phyloP scores from a whole-genome alignment of 2,113 vertebrate species.

The Oryzias melastigma region DNA sequence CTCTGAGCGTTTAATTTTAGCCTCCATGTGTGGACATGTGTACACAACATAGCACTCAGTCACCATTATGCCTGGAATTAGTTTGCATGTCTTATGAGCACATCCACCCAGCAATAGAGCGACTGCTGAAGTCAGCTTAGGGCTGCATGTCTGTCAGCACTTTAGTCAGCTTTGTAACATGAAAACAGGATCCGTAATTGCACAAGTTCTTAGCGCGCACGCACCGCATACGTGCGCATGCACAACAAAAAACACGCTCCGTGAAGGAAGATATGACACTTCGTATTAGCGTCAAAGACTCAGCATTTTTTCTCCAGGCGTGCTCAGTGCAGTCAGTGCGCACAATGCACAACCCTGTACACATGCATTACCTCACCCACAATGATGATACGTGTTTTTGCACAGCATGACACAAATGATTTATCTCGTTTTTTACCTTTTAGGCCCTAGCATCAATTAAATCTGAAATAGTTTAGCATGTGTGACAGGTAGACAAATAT shows the following conservation, averaged over 20 bases:
- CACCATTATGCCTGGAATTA: conserved; percentile 46
- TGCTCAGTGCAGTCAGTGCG: conserved; percentile 31
- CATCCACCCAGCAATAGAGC: conserved; percentile 13
- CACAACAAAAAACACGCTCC: conserved; percentile 32
- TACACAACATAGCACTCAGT: conserved; percentile 19
- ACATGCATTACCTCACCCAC: no score
- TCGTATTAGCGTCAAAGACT: conserved; percentile 67
- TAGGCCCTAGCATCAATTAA: not conserved
- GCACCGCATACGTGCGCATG: conserved; percentile 36
- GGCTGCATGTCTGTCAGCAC: conserved; percentile 55
- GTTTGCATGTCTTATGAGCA: conserved; percentile 8
- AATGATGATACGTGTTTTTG: no score
- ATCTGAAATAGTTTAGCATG: not conserved
- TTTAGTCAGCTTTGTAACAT: conserved; percentile 28
- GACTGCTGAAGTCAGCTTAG: conserved; percentile 56
- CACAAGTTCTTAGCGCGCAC: conserved; percentile 48
- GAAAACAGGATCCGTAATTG: conserved; percentile 52
- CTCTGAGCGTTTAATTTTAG: conserved; percentile 47
- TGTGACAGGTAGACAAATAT: not conserved
- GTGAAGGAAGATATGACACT: conserved; percentile 54
- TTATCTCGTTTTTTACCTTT: conserved; percentile 7
- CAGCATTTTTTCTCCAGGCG: conserved; percentile 35
- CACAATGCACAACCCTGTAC: conserved; percentile 17
- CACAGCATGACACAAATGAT: conserved; percentile 4
- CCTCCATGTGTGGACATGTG: conserved; percentile 13